Percentiles rank a stretch among this genome's conserved stretches.
Conservation (phyloP, 1,140 invertebrate species). For the Tenebrio molitor region DNA sequence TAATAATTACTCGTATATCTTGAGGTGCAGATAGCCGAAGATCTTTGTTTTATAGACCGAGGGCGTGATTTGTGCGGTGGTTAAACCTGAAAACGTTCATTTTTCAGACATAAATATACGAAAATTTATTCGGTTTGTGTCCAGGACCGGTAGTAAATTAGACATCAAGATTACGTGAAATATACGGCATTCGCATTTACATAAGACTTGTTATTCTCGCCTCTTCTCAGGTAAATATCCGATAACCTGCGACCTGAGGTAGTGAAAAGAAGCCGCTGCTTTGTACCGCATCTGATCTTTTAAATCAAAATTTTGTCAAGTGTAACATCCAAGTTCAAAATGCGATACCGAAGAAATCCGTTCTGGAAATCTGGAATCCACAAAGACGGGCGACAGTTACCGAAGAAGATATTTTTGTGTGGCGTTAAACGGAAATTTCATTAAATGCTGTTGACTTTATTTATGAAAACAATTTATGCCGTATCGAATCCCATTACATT, state of each 20-base stretch:
- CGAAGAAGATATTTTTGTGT: constrained; percentile 4
- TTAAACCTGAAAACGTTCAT: too few relatives aligned
- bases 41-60: background rate
- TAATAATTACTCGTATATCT: constrained; percentile 42
- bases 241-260: constrained; percentile 45
- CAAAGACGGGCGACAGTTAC: background rate
- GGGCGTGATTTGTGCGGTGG: background rate
- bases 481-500: constrained; percentile 1
- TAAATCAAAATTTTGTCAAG: constrained; percentile 15
- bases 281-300: constrained; percentile 10
- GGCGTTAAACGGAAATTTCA: constrained; percentile 31
- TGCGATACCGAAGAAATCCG: background rate
- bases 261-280: constrained; percentile 33
- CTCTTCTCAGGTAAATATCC: constrained; percentile 22
- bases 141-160: background rate
- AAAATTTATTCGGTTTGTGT: background rate
- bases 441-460: constrained; percentile 27
- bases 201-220: constrained; percentile 50
- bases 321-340: constrained; percentile 7
- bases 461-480: constrained; percentile 16
- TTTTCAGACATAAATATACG: too few relatives aligned
- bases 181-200: constrained; percentile 38
- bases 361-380: too few relatives aligned
- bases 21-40: constrained; percentile 19
- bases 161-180: constrained; percentile 21